Conservation (phyloP, 2,888 invertebrate genomes). For the Coelogynopora nodosa region DNA sequence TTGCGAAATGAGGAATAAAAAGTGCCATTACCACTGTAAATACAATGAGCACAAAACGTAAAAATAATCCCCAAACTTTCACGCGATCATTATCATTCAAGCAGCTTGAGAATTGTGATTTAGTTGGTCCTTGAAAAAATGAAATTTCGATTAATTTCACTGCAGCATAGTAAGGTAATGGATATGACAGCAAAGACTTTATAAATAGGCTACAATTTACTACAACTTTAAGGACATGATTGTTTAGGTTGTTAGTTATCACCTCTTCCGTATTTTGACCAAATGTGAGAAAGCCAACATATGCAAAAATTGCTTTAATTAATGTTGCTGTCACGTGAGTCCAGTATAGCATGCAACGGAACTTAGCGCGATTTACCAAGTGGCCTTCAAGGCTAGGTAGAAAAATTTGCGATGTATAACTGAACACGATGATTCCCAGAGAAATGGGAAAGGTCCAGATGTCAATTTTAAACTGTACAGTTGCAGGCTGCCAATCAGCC, state of each 20-base stretch:
- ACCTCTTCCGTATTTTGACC: constrained; percentile 75
- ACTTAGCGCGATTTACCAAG: constrained; percentile 83
- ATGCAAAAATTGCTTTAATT: constrained; percentile 88
- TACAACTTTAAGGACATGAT: constrained; percentile 79
- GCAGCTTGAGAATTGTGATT: not conserved
- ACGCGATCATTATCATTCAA: constrained; percentile 67
- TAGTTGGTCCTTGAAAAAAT: constrained; percentile 67
- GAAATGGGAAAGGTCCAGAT: constrained; percentile 95
- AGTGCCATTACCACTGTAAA: constrained; percentile 90
- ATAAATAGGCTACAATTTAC: constrained; percentile 90
- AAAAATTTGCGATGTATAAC: constrained; percentile 98
- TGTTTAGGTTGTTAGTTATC: constrained; percentile 94
- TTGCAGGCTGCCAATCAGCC: constrained; percentile 84
- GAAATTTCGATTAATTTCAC: constrained; percentile 77
- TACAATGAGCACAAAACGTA: constrained; percentile 80
- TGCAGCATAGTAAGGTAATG: constrained; percentile 93
- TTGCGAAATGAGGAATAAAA: constrained; percentile 94
- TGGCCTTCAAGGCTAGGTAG: constrained; percentile 94
- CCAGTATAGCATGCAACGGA: constrained; percentile 97
- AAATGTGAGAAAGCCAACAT: constrained; percentile 93
- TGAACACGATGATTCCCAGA: constrained; percentile 95
- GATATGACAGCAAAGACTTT: constrained; percentile 92
- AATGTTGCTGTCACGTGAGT: constrained; percentile 93
- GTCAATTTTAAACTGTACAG: constrained; percentile 85
- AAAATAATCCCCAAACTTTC: constrained; percentile 56